Evolutionary conservation across 2,797 vertebrate genomes (phyloP).

Genomic region (Halcyon chelicuti): DNA sequence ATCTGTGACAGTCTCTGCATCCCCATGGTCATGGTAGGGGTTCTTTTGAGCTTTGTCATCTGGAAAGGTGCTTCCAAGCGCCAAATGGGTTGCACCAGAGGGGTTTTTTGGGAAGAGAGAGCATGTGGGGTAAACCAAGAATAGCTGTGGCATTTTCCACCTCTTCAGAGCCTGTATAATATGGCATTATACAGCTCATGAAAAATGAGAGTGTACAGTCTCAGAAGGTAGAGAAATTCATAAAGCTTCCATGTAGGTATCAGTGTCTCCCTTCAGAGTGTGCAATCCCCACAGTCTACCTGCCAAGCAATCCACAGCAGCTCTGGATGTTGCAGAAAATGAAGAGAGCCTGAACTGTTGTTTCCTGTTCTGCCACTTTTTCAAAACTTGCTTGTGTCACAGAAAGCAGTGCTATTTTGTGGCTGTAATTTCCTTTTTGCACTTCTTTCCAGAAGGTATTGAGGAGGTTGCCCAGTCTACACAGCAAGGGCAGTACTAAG

Average conservation of each 20-base stretch:
- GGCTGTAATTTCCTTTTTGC: neutral
- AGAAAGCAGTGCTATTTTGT: neutral
- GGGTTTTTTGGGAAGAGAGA: neutral
- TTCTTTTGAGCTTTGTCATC: neutral
- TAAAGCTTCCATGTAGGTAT: neutral
- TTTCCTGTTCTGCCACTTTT: neutral
- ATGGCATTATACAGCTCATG: neutral
- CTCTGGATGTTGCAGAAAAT: neutral
- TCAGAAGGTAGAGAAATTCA: neutral
- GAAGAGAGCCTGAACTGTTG: neutral
- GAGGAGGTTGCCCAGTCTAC: neutral
- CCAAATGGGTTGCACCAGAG: neutral
- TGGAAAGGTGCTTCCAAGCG: neutral
- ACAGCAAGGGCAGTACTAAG: neutral
- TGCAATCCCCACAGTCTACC: neutral
- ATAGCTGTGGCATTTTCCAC: neutral
- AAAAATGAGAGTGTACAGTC: neutral
- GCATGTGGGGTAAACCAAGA: neutral
- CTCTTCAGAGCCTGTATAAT: neutral
- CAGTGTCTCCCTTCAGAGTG: neutral
- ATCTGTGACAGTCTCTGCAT: conserved; percentile 91
- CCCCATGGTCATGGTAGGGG: conserved; percentile 88
- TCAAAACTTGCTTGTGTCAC: neutral
- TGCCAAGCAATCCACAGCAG: neutral
- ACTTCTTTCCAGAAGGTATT: neutral